Evolutionary conservation across 2,113 vertebrate genomes (phyloP).

Genomic region (Chaenocephalus aceratus): DNA sequence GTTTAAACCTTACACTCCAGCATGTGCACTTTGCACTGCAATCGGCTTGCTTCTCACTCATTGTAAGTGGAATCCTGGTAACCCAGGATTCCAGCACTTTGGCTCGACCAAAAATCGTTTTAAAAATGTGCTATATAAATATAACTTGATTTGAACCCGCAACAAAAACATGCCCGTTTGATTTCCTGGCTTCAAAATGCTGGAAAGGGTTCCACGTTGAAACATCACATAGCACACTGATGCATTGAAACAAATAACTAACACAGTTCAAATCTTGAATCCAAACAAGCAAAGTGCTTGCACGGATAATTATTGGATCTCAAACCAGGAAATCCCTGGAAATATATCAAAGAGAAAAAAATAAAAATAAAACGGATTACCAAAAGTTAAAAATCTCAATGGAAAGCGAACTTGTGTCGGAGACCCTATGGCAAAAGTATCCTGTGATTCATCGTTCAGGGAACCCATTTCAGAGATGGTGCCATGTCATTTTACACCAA

Average conservation of each 20-base stretch:
- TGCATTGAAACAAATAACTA: neutral
- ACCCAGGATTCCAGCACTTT: too few relatives aligned
- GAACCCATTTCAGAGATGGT: constrained; percentile 15
- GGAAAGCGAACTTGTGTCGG: constrained; percentile 4
- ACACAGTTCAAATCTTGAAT: neutral
- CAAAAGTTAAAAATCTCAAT: neutral
- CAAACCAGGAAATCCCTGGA: neutral
- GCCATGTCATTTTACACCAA: constrained; percentile 16
- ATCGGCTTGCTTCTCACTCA: too few relatives aligned
- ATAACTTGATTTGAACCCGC: too few relatives aligned
- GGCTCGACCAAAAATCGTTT: too few relatives aligned
- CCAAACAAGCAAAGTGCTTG: neutral
- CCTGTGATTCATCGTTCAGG: constrained; percentile 22
- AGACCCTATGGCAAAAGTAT: constrained; percentile 29
- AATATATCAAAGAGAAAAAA: neutral
- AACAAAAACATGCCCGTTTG: too few relatives aligned
- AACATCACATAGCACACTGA: neutral
- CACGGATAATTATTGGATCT: neutral
- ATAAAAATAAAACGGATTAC: neutral
- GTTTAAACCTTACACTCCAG: too few relatives aligned
- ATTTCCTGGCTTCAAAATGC: too few relatives aligned
- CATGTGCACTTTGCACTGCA: too few relatives aligned
- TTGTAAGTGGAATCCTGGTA: too few relatives aligned
- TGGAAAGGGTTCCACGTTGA: too few relatives aligned
- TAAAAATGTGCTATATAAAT: too few relatives aligned